Conservation (phyloP, 2,797 vertebrate species). For the Rhinophrynus dorsalis region DNA sequence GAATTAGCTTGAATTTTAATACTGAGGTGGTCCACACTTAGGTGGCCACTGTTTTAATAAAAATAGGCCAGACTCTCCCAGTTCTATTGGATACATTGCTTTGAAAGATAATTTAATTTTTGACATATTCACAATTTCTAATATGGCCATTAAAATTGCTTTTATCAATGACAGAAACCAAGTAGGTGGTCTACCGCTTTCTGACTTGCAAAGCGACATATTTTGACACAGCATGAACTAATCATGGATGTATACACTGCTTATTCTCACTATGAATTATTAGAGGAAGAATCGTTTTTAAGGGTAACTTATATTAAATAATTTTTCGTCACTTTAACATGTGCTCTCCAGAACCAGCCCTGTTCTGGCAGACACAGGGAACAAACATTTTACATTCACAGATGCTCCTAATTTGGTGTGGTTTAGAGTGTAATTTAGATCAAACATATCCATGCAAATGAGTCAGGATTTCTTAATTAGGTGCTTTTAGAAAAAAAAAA, state of each 20-base stretch:
- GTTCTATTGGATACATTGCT: background rate
- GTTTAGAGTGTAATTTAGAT: constrained; percentile 99
- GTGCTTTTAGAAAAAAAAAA: constrained; percentile 81
- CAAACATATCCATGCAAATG: constrained; percentile 98
- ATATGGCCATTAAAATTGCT: constrained; percentile 7
- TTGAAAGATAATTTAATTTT: background rate
- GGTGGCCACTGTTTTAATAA: background rate
- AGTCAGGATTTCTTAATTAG: constrained; percentile 99
- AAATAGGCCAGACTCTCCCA: background rate
- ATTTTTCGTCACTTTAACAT: constrained; percentile 94
- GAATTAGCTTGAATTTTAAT: no score
- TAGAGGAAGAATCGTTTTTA: constrained; percentile 82
- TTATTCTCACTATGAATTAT: constrained; percentile 81
- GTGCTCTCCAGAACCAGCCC: constrained; percentile 87
- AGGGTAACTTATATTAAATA: constrained; percentile 87
- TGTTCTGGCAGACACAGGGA: constrained; percentile 75
- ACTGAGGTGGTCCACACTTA: no score
- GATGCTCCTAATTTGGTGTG: constrained; percentile 99
- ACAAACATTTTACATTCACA: constrained; percentile 93
- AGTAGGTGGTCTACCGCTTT: constrained; percentile 42
- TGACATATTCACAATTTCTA: background rate
- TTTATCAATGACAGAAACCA: constrained; percentile 51
- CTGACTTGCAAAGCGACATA: constrained; percentile 56
- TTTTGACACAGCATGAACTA: constrained; percentile 79
- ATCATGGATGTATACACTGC: constrained; percentile 75